These are phyloP conservation scores for Pharmacophagus antenor DNA, from an alignment of 2,888 invertebrate genomes.

Conservation along the genomic window DNA sequence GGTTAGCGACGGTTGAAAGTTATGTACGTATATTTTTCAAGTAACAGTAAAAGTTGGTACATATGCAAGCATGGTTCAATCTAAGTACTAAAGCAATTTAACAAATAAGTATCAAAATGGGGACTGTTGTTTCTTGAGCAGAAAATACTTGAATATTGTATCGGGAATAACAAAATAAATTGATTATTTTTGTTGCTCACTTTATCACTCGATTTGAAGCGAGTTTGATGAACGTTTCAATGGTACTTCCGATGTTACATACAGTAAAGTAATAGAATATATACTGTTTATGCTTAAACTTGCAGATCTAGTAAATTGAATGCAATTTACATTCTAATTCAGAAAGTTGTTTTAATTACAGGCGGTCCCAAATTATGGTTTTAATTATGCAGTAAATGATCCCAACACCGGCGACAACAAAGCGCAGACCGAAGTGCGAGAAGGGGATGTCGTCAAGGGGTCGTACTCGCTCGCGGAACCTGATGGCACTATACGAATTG, in stretches of 20 bases:
- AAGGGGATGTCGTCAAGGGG: constrained; percentile 69
- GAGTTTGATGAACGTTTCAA: no score
- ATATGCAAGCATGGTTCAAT: not conserved
- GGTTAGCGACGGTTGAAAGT: constrained; percentile 43
- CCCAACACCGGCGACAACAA: constrained; percentile 73
- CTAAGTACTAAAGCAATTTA: not conserved
- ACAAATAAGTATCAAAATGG: no score
- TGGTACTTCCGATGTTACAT: no score
- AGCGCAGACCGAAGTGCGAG: constrained; percentile 66
- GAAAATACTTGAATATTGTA: no score
- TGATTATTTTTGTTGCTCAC: no score
- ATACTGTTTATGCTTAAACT: no score
- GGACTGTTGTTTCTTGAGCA: no score
- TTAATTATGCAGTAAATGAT: constrained; percentile 75
- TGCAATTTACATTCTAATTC: not conserved
- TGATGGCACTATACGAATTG: constrained; percentile 69
- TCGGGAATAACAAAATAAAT: no score
- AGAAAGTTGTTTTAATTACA: constrained; percentile 38
- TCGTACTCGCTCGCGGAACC: constrained; percentile 71
- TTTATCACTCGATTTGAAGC: no score
- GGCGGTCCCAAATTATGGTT: constrained; percentile 69
- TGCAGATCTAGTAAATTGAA: not conserved
- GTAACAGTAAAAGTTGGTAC: no score
- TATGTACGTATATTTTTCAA: constrained; percentile 50
- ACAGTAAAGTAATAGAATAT: no score